A percentile compares a stretch with the other conserved stretches of the same genome.
Conservation (phyloP, 2,888 invertebrate genomes). For the Cantharis nigra region DNA sequence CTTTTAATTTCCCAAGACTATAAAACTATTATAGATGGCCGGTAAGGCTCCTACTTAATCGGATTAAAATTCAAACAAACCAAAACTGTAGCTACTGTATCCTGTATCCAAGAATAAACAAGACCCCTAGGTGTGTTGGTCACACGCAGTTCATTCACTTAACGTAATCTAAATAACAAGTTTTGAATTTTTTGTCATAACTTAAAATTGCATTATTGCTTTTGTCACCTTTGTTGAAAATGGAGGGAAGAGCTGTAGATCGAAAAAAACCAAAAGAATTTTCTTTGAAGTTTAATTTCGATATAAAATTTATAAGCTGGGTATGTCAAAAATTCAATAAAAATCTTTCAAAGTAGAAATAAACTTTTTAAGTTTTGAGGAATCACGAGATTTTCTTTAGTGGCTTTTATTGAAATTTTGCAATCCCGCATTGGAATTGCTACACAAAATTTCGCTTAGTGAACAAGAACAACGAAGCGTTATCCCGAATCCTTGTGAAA, state of each 20-base stretch:
- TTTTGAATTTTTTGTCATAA: background rate
- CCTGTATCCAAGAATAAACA: background rate
- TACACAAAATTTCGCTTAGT: background rate
- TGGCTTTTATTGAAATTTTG: background rate
- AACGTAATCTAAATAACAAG: background rate
- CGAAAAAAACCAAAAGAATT: background rate
- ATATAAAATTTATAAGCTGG: too few relatives aligned
- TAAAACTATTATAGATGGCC: background rate
- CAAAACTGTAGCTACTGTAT: background rate
- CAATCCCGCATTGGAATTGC: background rate
- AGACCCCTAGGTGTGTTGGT: background rate
- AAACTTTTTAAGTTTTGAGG: background rate
- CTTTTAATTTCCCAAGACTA: background rate
- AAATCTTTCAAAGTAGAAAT: background rate
- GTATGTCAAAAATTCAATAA: background rate
- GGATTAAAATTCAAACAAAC: background rate
- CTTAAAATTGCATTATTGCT: background rate
- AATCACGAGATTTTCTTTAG: background rate
- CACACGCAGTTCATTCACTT: background rate
- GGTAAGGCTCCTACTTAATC: background rate
- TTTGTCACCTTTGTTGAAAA: background rate
- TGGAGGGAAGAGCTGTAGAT: background rate
- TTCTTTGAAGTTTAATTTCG: background rate
- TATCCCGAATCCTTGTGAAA: background rate
- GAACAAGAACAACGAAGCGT: background rate